These are phyloP conservation scores for Heliconius eleuchia DNA, from an alignment of 1,140 invertebrate species.

Conservation along the genomic window DNA sequence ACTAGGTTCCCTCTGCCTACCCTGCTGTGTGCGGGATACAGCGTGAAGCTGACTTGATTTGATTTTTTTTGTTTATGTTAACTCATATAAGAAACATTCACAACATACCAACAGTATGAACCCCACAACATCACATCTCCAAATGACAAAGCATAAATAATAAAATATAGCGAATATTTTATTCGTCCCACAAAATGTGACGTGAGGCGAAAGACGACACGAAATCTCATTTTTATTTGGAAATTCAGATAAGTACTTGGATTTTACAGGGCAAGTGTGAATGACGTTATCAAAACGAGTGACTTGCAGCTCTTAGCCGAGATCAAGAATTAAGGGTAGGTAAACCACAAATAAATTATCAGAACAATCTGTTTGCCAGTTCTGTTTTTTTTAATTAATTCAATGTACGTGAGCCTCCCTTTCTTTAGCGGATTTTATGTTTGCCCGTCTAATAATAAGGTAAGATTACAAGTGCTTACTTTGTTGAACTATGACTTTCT, in stretches of 20 bases:
- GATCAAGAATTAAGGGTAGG: conserved; percentile 27
- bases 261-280: conserved; percentile 56
- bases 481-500: conserved; percentile 7
- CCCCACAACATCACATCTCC: background rate
- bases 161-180: conserved; percentile 14
- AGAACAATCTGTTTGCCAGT: conserved; percentile 54
- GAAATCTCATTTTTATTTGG: conserved; percentile 50
- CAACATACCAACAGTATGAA: background rate
- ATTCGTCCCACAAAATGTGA: conserved; percentile 17
- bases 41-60: too few relatives aligned
- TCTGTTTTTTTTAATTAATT: conserved; percentile 63
- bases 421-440: conserved; percentile 41
- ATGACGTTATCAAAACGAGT: conserved; percentile 64
- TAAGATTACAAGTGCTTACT: conserved; percentile 15
- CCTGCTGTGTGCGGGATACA: too few relatives aligned
- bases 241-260: conserved; percentile 47
- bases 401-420: conserved; percentile 48
- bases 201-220: conserved; percentile 31
- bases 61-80: background rate
- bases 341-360: conserved; percentile 62
- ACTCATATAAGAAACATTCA: background rate
- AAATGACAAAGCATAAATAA: background rate
- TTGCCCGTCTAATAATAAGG: conserved; percentile 11
- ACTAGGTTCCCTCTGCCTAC: too few relatives aligned
- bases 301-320: conserved; percentile 49